Evolutionary conservation across 2,113 vertebrate species (phyloP), one percentile per base, ranked within the genome.

Genomic region (Eira barbara): DNA sequence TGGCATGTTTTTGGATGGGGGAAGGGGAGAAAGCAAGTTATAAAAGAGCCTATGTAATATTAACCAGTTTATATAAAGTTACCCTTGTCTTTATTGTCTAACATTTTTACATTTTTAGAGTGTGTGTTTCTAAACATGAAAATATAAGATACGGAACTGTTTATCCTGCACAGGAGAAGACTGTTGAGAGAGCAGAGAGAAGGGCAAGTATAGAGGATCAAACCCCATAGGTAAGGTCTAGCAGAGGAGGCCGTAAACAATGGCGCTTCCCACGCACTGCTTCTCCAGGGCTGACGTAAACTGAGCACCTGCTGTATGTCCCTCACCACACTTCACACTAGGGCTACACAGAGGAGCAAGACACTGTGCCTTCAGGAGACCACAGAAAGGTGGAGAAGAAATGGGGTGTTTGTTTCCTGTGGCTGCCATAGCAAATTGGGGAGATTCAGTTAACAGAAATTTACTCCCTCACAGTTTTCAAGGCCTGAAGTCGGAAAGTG

Each of bases 1-100:
- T 57, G 78, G 90, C 21, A 52, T 65, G 42, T 80, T 97, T 91
- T 91, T 93, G 94, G 92, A 81, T 10, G 23, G 27, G 29, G 63
- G 13, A 10, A 17, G 25, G 49, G 7, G 4, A 31, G 15, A 25
- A 85, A 83, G 49, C 25, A 86, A 39, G 4, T 65, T 81, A 67
- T 65, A 83, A 67, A 95, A 83, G 52, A 96, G 39, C 23, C 80
- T 74, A 29, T 67, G 27, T 9, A 57, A 90, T 76, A 36, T n/a
- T 55, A 42, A 57, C n/a, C 15, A 79, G 34, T 78, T 87, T 82
- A 49, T 65, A 88, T 39, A 69, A 73, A 90, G 73, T 61, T 27
- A 25, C 11, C 4, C 34, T n/a, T 65, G n/a, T 80, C 29, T 73
- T 17, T 76, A 2, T 52, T 73, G 76, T 94, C 67, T 49, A 42